Conservation (phyloP, 2,888 invertebrate genomes). For the Pseudeuparius sepicola region DNA sequence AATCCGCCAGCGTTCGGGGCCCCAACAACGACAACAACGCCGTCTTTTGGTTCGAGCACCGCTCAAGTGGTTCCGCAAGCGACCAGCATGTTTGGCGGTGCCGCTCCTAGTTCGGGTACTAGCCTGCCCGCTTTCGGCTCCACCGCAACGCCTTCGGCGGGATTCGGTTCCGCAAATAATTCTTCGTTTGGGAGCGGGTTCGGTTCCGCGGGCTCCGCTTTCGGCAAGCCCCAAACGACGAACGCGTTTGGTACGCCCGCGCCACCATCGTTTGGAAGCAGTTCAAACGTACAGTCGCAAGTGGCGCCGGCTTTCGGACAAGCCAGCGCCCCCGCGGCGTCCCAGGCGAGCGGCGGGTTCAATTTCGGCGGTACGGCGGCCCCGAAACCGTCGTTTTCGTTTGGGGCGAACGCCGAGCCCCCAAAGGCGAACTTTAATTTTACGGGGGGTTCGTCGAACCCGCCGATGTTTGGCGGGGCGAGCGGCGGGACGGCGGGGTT, state of each 20-base stretch:
- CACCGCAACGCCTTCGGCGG: too few relatives aligned
- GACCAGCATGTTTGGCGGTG: slow-evolving; percentile 1
- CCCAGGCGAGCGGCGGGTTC: too few relatives aligned
- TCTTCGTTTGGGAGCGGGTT: too few relatives aligned
- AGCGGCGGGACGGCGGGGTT: slow-evolving; percentile 3
- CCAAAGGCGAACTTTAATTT: slow-evolving; percentile 17
- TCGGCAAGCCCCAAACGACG: slow-evolving; percentile 6
- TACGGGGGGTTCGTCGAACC: slow-evolving; percentile 12
- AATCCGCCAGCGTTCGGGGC: slow-evolving; percentile 11
- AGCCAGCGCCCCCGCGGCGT: too few relatives aligned
- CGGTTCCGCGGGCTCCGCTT: slow-evolving; percentile 8
- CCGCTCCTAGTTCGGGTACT: too few relatives aligned
- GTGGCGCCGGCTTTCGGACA: too few relatives aligned
- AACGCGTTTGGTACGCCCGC: slow-evolving; percentile 6
- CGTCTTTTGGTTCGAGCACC: not conserved
- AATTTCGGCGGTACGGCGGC: slow-evolving; percentile 11
- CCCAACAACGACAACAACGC: slow-evolving; percentile 3
- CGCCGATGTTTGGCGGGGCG: slow-evolving; percentile 11
- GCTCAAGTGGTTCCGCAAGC: not conserved
- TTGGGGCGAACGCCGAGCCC: slow-evolving; percentile 10
- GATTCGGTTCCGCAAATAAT: too few relatives aligned
- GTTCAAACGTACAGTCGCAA: not conserved
- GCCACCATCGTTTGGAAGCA: slow-evolving; percentile 10
- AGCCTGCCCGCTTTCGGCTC: too few relatives aligned
- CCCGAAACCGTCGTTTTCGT: slow-evolving; percentile 9